Evolutionary conservation across 2,888 invertebrate species (phyloP).

Genomic region (Pharmacophagus antenor): DNA sequence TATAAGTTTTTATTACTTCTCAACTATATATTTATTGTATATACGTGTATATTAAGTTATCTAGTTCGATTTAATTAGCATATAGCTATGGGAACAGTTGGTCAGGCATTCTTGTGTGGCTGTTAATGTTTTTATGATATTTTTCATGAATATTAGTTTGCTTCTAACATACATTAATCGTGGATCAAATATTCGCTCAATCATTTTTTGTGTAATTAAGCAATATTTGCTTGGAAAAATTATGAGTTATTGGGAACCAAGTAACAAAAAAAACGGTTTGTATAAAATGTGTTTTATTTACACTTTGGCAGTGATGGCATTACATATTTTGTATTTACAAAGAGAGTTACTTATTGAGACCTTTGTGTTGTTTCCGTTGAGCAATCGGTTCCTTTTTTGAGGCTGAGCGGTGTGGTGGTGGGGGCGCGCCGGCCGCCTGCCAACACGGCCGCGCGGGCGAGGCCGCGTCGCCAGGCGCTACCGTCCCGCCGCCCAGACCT

Average conservation of each 20-base stretch:
- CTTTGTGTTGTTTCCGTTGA: constrained; percentile 55
- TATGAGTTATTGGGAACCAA: background rate
- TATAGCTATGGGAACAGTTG: too few relatives aligned
- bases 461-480: constrained; percentile 34
- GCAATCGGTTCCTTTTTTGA: constrained; percentile 52
- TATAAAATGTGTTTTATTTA: constrained; percentile 67
- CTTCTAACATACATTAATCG: too few relatives aligned
- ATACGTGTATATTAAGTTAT: too few relatives aligned
- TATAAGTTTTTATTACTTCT: too few relatives aligned
- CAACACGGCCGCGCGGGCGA: background rate
- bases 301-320: constrained; percentile 80
- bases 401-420: constrained; percentile 40
- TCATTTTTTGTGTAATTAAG: background rate
- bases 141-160: too few relatives aligned
- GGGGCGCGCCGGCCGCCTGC: constrained; percentile 25
- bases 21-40: too few relatives aligned
- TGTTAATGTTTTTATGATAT: too few relatives aligned
- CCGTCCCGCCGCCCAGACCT: constrained; percentile 36
- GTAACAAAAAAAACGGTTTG: constrained; percentile 5
- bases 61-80: too few relatives aligned
- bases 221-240: background rate
- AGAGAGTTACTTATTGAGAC: constrained; percentile 79
- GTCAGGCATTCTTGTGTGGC: too few relatives aligned
- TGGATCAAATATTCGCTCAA: too few relatives aligned
- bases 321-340: constrained; percentile 68